Percentiles rank a stretch among this genome's conserved stretches.
These are phyloP conservation scores for Helicoverpa armigera DNA, from an alignment of 1,140 invertebrate species.

Conservation along the genomic window DNA sequence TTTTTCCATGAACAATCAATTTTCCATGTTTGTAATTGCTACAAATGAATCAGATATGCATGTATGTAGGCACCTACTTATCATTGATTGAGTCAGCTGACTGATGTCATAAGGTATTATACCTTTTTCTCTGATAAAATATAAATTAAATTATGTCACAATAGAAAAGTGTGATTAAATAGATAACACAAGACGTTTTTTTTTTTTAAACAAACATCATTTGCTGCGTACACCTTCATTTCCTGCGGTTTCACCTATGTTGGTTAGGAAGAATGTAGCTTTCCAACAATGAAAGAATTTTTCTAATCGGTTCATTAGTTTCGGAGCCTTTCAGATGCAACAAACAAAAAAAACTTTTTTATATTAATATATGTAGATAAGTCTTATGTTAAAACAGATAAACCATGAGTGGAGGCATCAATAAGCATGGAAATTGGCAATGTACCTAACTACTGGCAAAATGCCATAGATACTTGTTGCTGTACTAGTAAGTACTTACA, in stretches of 20 bases:
- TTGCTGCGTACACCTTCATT: too few species aligned
- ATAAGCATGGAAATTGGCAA: not conserved
- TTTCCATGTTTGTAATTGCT: slow-evolving; percentile 7
- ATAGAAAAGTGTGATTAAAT: too few species aligned
- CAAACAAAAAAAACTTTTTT: too few species aligned
- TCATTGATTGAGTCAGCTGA: not conserved
- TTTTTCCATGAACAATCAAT: slow-evolving; percentile 20
- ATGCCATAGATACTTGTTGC: not conserved
- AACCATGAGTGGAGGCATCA: not conserved
- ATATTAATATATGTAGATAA: too few species aligned
- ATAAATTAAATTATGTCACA: too few species aligned
- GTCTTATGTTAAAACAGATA: not conserved
- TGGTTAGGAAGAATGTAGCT: too few species aligned
- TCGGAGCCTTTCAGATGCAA: too few species aligned
- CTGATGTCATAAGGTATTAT: slow-evolving; percentile 11
- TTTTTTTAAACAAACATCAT: too few species aligned
- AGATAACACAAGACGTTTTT: too few species aligned
- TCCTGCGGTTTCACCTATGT: too few species aligned
- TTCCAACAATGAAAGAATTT: too few species aligned
- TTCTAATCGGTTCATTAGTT: too few species aligned
- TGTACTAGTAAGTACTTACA: not conserved
- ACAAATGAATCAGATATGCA: slow-evolving; percentile 17
- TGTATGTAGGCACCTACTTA: slow-evolving; percentile 9
- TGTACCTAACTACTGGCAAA: not conserved
- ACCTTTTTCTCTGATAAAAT: not conserved